Evolutionary conservation across 2,113 vertebrate genomes (phyloP).

Genomic region (Cochlearius cochlearius): DNA sequence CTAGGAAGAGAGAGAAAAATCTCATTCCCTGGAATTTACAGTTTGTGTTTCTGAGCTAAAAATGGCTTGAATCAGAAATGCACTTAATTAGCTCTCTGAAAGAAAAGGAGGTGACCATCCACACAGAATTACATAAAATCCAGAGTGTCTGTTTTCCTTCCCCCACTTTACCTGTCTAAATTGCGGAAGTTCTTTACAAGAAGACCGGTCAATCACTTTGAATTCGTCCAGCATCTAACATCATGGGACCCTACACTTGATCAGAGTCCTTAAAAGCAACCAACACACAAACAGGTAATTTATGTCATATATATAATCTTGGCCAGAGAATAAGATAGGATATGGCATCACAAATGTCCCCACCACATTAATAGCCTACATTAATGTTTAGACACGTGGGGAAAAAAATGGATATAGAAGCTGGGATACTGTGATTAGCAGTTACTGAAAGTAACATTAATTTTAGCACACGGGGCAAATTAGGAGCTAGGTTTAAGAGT

Average conservation of each 20-base stretch:
- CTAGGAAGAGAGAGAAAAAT: neutral
- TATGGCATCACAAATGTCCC: neutral
- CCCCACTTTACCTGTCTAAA: neutral
- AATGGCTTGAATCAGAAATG: neutral
- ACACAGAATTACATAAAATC: neutral
- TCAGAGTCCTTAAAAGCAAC: neutral
- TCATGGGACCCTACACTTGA: neutral
- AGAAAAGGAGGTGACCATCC: neutral
- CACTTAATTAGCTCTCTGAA: neutral
- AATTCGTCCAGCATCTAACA: neutral
- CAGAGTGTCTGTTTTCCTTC: neutral
- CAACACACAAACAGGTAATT: neutral
- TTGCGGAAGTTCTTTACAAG: neutral
- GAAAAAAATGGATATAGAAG: neutral
- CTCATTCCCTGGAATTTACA: neutral
- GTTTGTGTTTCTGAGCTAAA: conserved; percentile 8
- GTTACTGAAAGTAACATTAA: neutral
- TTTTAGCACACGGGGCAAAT: neutral
- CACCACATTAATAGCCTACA: neutral
- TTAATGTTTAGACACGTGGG: neutral
- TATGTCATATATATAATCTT: neutral
- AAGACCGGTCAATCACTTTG: neutral
- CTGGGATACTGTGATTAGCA: neutral
- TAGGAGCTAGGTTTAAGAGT: neutral
- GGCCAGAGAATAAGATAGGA: neutral